Percentiles rank a stretch among this genome's conserved stretches.
Evolutionary conservation across 2,113 vertebrate species (phyloP).

Genomic region (Pica pica): DNA sequence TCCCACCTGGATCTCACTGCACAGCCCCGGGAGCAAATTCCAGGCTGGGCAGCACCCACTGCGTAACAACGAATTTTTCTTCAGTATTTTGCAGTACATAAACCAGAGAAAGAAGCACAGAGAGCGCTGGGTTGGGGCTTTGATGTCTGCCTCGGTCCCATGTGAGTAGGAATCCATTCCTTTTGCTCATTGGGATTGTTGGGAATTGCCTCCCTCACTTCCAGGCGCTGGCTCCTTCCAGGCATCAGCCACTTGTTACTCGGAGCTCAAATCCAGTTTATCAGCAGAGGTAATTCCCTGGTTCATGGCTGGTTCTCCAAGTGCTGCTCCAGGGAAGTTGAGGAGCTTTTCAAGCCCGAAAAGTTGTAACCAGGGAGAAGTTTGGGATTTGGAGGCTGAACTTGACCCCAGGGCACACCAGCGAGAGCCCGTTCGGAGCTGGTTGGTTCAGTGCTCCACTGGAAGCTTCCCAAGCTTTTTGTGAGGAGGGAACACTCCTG

Average conservation of each 20-base stretch:
- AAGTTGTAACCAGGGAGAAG: background rate
- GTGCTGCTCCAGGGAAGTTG: background rate
- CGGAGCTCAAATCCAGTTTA: background rate
- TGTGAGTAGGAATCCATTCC: conserved; percentile 72
- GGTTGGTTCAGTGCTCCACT: background rate
- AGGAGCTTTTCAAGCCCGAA: background rate
- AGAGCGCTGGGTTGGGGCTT: conserved; percentile 88
- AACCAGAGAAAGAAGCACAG: conserved; percentile 89
- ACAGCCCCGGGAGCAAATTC: fast-evolving
- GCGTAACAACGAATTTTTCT: fast-evolving
- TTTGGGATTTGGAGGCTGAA: background rate
- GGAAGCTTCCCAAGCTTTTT: background rate
- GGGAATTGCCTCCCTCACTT: background rate
- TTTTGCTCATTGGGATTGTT: background rate
- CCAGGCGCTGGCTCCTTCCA: background rate
- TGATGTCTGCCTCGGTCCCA: conserved; percentile 82
- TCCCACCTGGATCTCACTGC: background rate
- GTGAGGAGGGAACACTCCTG: fast-evolving
- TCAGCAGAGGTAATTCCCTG: background rate
- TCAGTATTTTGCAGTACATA: conserved; percentile 90
- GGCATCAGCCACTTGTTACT: fast-evolving
- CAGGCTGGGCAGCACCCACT: background rate
- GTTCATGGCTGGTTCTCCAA: background rate
- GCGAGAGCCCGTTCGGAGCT: background rate
- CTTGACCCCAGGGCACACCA: background rate